Evolutionary conservation across 1,140 invertebrate genomes (phyloP), one percentile per base, ranked within the genome.

Genomic region (Drosophila prosaltans): DNA sequence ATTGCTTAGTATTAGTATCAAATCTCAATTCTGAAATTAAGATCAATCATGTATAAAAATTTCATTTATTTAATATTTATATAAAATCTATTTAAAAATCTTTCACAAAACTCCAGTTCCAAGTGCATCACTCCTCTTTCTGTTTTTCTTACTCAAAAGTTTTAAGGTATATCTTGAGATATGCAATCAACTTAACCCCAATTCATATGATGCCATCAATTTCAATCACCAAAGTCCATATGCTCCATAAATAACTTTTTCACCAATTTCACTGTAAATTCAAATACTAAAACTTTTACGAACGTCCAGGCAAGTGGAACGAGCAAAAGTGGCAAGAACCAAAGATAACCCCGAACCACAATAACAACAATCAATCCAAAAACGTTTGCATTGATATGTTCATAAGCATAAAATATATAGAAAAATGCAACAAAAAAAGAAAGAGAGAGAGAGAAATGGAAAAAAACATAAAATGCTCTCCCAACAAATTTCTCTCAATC

Each of bases 371-470:
- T 40, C 11, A 26, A 48, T 45, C 48, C 16, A 10, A 81, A 72
- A 72, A 65, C 72, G 75, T 66, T 69, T 69, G 80, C 74, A 84
- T 84, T 82, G 81, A 79, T 83, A 72, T 55, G 68, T 73, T 85
- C 77, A 84, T 75, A 75, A 85, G 82, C 82, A 88, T 88, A 86
- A 86, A 86, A 76, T 65, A 78, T n/a, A 26, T 8, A 24, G 45
- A 8, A 26, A 51, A 21, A 51, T 51, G 45, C 55, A 69, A 48
- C 69, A 28, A 67, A 67, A 57, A 80, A 68, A 58, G 41, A 72
- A 30, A 7, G 60, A 55, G 41, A 69, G 63, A 68, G 60, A 69
- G 65, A 81, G 28, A 30, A 30, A 30, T 16, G 16, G 55, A 39
- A 72, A 71, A 65, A 65, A 74, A 65, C 45, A 43, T 32, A 63